Evolutionary conservation across 1,140 invertebrate species (phyloP).

Genomic region (Megalonaias nervosa): DNA sequence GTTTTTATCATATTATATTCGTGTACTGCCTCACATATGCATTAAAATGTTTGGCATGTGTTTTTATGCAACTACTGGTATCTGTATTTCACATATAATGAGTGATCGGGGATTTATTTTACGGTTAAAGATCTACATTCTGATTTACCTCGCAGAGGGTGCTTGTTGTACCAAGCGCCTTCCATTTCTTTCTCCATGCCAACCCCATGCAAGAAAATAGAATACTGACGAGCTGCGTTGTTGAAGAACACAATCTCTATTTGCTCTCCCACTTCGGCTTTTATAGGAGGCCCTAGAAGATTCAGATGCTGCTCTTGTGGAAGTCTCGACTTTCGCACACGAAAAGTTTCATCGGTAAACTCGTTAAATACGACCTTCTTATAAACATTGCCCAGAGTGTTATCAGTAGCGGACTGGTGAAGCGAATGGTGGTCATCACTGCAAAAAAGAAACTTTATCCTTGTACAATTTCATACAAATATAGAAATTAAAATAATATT

Average conservation of each 20-base stretch:
- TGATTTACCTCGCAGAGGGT: too few species aligned
- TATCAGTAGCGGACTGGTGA: constrained; percentile 23
- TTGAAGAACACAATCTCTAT: constrained; percentile 54
- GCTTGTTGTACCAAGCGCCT: constrained; percentile 39
- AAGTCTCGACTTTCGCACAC: constrained; percentile 20
- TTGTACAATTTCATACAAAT: neutral
- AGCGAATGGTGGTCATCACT: constrained; percentile 28
- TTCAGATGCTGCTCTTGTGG: constrained; percentile 47
- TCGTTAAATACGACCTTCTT: constrained; percentile 57
- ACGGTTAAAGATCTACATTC: too few species aligned
- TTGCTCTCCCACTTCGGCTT: constrained; percentile 57
- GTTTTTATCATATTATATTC: too few species aligned
- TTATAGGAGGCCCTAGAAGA: constrained; percentile 55
- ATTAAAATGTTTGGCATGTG: too few species aligned
- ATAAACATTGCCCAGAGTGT: constrained; percentile 43
- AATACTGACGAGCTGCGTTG: constrained; percentile 37
- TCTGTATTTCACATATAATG: too few species aligned
- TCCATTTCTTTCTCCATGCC: constrained; percentile 39
- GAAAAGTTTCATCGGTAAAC: constrained; percentile 53
- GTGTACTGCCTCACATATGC: too few species aligned
- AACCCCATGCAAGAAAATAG: constrained; percentile 39
- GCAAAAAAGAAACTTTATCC: neutral
- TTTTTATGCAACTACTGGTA: too few species aligned
- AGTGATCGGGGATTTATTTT: too few species aligned
- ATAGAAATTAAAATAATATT: too few species aligned